Evolutionary conservation across 2,888 invertebrate species (phyloP), one percentile per base, ranked within the genome.

Genomic region (Rapana venosa): DNA sequence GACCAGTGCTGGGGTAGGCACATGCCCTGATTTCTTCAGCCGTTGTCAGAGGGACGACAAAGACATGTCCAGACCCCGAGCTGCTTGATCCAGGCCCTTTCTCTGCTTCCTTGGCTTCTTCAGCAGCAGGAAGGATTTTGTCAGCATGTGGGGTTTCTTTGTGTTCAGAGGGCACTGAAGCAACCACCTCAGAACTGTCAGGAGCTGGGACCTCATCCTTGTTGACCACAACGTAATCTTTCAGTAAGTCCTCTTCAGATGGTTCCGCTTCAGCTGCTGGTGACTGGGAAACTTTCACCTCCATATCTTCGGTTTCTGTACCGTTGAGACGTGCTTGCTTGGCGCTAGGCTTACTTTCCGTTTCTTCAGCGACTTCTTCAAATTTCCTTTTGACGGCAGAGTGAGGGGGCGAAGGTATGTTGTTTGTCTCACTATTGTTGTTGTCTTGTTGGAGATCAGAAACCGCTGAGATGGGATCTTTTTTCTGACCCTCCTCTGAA

Each of bases 141-240:
- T 47, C 47, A 47, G 47, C 47, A 47, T 47, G 47, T 85, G 56
- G 30, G 70, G 35, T 66, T 35, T 26, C 32, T 79, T 58, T 58
- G 20, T 74, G 11, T 35, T 36, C n/a, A 1, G 47, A 58, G 6
- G 86, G 87, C 2, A 79, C 79, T 32, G 79, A 58, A 30, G 56
- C 90, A 32, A 79, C 87, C 84, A 92, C 92, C 86, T 92, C 92
- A 36, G 88, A 61, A 87, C 92, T 92, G 66, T 92, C 91, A 20
- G 91, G 70, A 20, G 88, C 90, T 32, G 92, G 91, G 20, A 90
- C 91, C 61, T 92, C 92, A 61, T 91, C 90, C 47, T 90, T 90
- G 87, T 84, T 90, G n/a, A 91, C 88, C 61, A 92, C 85, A 5
- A 90, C 88, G 87, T 85, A 92, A 58, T 92, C 91, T 32, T 56